phyloP scores from a whole-genome alignment of 2,113 vertebrate species.

The Pangasianodon hypophthalmus region DNA sequence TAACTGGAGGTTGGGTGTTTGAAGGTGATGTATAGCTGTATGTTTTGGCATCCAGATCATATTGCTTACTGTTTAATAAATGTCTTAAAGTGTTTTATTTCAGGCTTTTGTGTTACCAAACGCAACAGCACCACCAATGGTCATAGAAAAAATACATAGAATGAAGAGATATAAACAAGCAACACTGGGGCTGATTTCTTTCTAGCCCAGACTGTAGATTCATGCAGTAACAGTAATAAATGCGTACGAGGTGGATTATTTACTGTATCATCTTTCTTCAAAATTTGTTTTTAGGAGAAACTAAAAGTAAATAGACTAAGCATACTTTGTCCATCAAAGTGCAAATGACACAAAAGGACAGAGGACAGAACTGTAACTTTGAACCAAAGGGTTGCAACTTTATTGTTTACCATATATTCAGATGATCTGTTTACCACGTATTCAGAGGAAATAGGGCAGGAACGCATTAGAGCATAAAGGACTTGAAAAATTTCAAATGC shows the following conservation, averaged over 20 bases:
- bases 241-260: too few relatives aligned
- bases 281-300: too few relatives aligned
- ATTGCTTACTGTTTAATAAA: not conserved
- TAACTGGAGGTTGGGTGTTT: too few relatives aligned
- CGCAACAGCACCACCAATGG: not conserved
- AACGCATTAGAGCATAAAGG: not conserved
- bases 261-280: too few relatives aligned
- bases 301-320: too few relatives aligned
- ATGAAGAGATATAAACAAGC: not conserved
- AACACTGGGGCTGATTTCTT: not conserved
- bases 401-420: not conserved
- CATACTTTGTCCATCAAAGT: too few relatives aligned
- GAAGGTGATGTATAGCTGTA: too few relatives aligned
- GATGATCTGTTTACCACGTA: too few relatives aligned
- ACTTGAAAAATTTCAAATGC: not conserved
- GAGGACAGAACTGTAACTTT: not conserved
- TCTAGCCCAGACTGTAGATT: not conserved
- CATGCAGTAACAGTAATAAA: not conserved
- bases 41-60: not conserved
- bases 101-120: not conserved
- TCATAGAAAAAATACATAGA: not conserved
- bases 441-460: too few relatives aligned
- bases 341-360: too few relatives aligned
- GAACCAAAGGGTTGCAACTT: not conserved
- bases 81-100: not conserved